Evolutionary conservation across 2,113 vertebrate genomes (phyloP), one percentile per base, ranked within the genome.

Genomic region (Oryzias javanicus): DNA sequence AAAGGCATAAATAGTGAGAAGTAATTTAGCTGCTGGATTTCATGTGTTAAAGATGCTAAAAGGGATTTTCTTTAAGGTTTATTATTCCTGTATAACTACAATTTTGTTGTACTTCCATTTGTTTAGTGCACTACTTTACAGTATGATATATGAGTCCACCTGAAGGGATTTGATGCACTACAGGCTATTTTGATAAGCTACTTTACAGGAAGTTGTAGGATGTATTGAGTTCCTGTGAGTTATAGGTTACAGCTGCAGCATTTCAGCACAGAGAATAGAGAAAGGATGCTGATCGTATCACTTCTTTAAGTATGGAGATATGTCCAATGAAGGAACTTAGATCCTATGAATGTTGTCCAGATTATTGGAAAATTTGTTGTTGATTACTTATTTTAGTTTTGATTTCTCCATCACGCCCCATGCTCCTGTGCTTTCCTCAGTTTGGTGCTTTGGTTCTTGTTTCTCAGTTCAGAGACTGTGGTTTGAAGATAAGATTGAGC

Each of bases 171-270:
- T 41, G 10, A 69, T 82, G 55, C 76, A 78, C 65, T 79, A 89
- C 91, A 92, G 92, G 83, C 67, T 61, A 27, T 49, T 0, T 70
- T 90, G 94, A 94, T 95, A 94, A 94, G 86, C 68, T 71, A 15
- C 80, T 88, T 80, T 75, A 81, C 92, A 94, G 94, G 94, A 95
- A 94, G 93, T 93, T 71, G 55, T 93, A 89, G 86, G 89, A 76
- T 29, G 81, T 67, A 81, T 94, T 92, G 92, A 94, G 89, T 83
- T 94, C 92, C 92, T 93, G 77, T 78, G 25, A 79, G 84, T 63
- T 77, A 56, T 59, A 80, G 71, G 76, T 54, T 76, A 70, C 65
- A 70, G 42, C 84, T 78, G 61, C 64, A 85, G 49, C 66, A 70
- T 74, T 82, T 88, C 76, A 88, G 79, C 78, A 60, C 15, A 66